Base-by-base conservation (phyloP, 1,140 invertebrate species). In the Heliothis virescens region DNA sequence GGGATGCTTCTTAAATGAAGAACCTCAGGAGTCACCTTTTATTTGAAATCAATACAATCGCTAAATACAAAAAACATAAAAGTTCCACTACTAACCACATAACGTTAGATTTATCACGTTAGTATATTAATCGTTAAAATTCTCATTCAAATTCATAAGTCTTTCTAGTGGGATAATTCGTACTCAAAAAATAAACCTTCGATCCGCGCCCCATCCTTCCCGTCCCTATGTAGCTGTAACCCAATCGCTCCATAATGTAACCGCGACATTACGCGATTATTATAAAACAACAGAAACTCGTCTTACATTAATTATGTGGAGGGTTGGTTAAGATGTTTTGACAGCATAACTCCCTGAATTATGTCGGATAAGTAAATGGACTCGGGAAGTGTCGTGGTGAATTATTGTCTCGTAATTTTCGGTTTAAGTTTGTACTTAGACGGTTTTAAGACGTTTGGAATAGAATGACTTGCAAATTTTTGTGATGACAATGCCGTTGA, bases 311-410 rank as follows among this genome's bases (percentile, higher is more conserved):
- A 76, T 76, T 76, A 76, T 76, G 60, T 62, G 50, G 60, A 52
- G 74, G 74, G 74, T 53, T 76, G 74, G 48, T 76, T 76, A 76
- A 76, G 74, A 76, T 76, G 74, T 76, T 76, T 76, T 76, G 74
- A 76, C 74, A 76, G 50, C 47, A 62, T 60, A 59, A 76, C 60
- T 76, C 67, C 48, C 60, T 76, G 59, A 76, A 76, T 76, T 76
- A 76, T 60, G 72, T 75, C 15, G 48, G 67, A 71, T 71, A 62
- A 75, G 72, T 75, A 60, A 75, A 59, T 75, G 72, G 41, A 71
- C 67, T 71, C 41, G 67, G 72, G 47, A 76, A 76, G 48, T 65
- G 57, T 41, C 52, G 71, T 41, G 53, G 60, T 50, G 60, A 63
- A 53, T 63, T 63, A 63, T 76, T 62, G 59, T 65, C 60, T 52